Percentiles rank a stretch among this genome's conserved stretches.
Evolutionary conservation across 2,797 vertebrate genomes (phyloP).

Genomic region (Leptodactylus fallax): DNA sequence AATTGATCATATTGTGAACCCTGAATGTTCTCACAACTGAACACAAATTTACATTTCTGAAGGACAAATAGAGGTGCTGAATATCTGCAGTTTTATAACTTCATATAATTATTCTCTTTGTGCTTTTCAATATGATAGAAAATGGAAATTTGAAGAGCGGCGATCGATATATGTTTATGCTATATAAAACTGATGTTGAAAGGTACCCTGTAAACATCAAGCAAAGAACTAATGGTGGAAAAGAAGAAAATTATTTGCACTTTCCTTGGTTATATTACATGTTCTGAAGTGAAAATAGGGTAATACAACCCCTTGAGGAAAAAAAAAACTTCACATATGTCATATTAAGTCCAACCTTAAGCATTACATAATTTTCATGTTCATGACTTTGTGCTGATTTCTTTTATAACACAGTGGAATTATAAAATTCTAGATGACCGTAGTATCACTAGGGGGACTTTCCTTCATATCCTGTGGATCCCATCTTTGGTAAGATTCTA

Average conservation of each 20-base stretch:
- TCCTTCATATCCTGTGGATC: too few relatives aligned
- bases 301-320: too few relatives aligned
- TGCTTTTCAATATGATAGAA: not conserved
- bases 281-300: too few relatives aligned
- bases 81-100: conserved; percentile 3
- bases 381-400: too few relatives aligned
- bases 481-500: too few relatives aligned
- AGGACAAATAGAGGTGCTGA: conserved; percentile 31
- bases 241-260: not conserved
- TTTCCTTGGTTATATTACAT: too few relatives aligned
- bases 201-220: not conserved
- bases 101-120: not conserved
- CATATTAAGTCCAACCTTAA: too few relatives aligned
- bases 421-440: too few relatives aligned
- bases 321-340: too few relatives aligned
- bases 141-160: not conserved
- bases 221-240: not conserved
- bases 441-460: too few relatives aligned
- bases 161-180: not conserved
- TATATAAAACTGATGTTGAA: not conserved
- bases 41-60: conserved; percentile 56
- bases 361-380: too few relatives aligned
- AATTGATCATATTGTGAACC: conserved; percentile 56
- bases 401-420: too few relatives aligned
- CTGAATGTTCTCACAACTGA: conserved; percentile 28